These are phyloP conservation scores for Caenorhabditis panamensis DNA, from an alignment of 2,888 invertebrate genomes.

Conservation along the genomic window DNA sequence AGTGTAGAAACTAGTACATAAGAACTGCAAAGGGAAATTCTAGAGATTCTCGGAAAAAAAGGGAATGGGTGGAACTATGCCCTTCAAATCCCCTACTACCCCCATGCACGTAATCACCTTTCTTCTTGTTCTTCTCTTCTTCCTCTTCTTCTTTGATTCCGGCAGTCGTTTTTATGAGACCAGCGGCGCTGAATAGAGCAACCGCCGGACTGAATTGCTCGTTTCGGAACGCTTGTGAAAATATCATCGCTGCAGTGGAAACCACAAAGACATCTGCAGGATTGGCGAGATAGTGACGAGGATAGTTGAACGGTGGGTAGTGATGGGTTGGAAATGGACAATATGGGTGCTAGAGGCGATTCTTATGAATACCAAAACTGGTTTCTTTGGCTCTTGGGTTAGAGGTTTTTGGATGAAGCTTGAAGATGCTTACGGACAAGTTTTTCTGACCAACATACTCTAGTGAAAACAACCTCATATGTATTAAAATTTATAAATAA, in stretches of 20 bases:
- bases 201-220: constrained; percentile 79
- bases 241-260: constrained; percentile 71
- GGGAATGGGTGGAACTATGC: constrained; percentile 19
- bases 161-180: constrained; percentile 77
- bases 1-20: no score
- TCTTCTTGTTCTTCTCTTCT: constrained; percentile 42
- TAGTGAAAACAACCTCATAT: no score
- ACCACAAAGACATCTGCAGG: constrained; percentile 31
- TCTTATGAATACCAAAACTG: constrained; percentile 5
- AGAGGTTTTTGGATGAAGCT: no score
- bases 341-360: not conserved
- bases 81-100: constrained; percentile 45
- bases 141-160: constrained; percentile 72
- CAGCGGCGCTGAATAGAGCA: constrained; percentile 78
- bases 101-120: constrained; percentile 44
- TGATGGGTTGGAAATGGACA: constrained; percentile 8
- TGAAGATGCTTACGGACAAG: no score
- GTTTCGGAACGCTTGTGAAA: constrained; percentile 78
- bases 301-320: constrained; percentile 40
- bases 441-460: no score
- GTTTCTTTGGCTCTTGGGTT: no score
- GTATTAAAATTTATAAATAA: not conserved
- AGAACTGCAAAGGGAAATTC: not conserved
- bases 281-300: not conserved
- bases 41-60: not conserved